Evolutionary conservation across 1,140 invertebrate species (phyloP), one percentile per base, ranked within the genome.

Genomic region (Physella acuta): DNA sequence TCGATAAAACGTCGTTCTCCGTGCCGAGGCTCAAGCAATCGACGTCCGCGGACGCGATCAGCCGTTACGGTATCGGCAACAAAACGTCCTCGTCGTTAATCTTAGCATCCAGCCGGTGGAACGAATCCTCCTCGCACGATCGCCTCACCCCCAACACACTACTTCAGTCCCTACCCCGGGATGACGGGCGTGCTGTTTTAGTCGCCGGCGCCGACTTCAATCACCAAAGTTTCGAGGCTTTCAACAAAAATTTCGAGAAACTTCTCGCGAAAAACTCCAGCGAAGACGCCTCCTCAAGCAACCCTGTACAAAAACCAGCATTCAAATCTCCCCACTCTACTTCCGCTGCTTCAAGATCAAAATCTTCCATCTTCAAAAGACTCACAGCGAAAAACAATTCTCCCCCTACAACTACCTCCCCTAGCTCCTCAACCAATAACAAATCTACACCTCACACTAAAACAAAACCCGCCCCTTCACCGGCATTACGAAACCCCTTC

Each of bases 181-280:
- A 64, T 36, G 20, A 20, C 28, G 44, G 44, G 20, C 62, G 17
- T 51, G 44, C 44, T 52, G 62, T 52, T 1, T 20, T 64, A 1
- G 0, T 64, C 16, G 44, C 49, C 3, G 49, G 44, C 2, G 31
- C 39, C 16, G 52, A 67, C 26, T 56, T 67, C 26, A 60, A 60
- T 34, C 66, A 68, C 31, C 24, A 58, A 30, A 68, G 66, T 39
- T 68, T 68, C 60, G 66, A 60, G n/a, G 56, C 66, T 26, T 68
- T 68, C 56, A 68, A 68, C 30, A 68, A 60, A 68, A 49, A 36
- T 24, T 68, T 68, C 60, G 66, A 58, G 28, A 68, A 68, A 68
- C 37, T 68, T n/a, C 39, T 68, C 28, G 53, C 66, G 11, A 68
- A 68, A 49, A 39, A 60, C 49, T 59, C 66, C n/a, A 16, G 0